Conservation (phyloP, 2,888 invertebrate species). For the Megamerina dolium region DNA sequence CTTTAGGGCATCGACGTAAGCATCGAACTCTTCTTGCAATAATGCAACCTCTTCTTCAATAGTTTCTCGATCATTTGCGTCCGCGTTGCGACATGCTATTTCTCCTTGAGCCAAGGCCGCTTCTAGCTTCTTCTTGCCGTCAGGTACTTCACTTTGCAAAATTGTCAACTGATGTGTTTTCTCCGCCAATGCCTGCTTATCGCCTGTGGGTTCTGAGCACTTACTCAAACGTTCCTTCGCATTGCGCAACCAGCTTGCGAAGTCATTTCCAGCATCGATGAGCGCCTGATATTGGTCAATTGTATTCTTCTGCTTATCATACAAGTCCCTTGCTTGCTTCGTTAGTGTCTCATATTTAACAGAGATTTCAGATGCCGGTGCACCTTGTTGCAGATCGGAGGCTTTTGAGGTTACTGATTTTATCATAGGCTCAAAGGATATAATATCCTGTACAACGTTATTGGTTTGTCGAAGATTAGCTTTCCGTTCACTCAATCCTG, state of each 20-base stretch:
- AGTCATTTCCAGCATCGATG: conserved; percentile 85
- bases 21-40: conserved; percentile 86
- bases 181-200: conserved; percentile 79
- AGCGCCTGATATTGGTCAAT: conserved; percentile 89
- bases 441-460: conserved; percentile 93
- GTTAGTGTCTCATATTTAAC: conserved; percentile 84
- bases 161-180: conserved; percentile 83
- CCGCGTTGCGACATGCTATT: conserved; percentile 77
- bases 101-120: conserved; percentile 78
- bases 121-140: conserved; percentile 77
- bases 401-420: conserved; percentile 92
- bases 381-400: conserved; percentile 83
- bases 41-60: conserved; percentile 88
- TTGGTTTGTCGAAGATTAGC: conserved; percentile 85
- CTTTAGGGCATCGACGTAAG: conserved; percentile 70
- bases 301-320: conserved; percentile 82
- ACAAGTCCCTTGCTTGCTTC: conserved; percentile 84
- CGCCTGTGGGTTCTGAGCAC: conserved; percentile 88
- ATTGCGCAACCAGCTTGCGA: conserved; percentile 84
- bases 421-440: conserved; percentile 95
- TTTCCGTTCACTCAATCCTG: conserved; percentile 76
- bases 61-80: conserved; percentile 79
- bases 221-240: conserved; percentile 87
- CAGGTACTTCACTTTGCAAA: conserved; percentile 73
- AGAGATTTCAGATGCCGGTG: conserved; percentile 86